phyloP scores from a whole-genome alignment of 2,888 invertebrate species.

The Lysandra bellargus region DNA sequence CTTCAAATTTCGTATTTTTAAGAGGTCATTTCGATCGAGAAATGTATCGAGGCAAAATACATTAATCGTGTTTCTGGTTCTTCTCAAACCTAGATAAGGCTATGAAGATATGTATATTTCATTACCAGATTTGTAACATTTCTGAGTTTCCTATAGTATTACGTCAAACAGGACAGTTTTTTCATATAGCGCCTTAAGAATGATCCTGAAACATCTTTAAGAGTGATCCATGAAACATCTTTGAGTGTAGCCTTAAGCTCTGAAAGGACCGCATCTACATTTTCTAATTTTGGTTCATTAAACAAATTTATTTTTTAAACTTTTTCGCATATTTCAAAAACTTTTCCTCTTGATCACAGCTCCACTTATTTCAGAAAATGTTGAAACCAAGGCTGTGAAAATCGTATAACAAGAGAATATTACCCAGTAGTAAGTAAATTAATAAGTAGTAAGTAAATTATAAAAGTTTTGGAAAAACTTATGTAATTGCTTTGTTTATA shows the following conservation, averaged over 20 bases:
- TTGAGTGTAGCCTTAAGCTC: background rate
- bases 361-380: background rate
- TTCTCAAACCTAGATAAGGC: no score
- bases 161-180: no score
- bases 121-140: no score
- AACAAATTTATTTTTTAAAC: background rate
- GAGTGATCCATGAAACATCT: no score
- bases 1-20: no score
- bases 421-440: background rate
- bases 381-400: background rate
- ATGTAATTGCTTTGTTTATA: background rate
- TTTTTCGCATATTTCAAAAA: background rate
- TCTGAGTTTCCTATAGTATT: no score
- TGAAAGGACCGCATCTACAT: background rate
- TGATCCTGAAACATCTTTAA: no score
- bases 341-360: background rate
- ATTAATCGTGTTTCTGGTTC: no score
- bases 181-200: no score
- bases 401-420: background rate
- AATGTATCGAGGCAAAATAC: no score
- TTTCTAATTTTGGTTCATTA: background rate
- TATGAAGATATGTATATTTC: no score
- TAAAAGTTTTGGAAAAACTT: background rate
- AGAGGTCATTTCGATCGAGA: no score
- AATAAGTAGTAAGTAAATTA: background rate